phyloP scores from a whole-genome alignment of 1,140 invertebrate species.

The Brachionus plicatilis region DNA sequence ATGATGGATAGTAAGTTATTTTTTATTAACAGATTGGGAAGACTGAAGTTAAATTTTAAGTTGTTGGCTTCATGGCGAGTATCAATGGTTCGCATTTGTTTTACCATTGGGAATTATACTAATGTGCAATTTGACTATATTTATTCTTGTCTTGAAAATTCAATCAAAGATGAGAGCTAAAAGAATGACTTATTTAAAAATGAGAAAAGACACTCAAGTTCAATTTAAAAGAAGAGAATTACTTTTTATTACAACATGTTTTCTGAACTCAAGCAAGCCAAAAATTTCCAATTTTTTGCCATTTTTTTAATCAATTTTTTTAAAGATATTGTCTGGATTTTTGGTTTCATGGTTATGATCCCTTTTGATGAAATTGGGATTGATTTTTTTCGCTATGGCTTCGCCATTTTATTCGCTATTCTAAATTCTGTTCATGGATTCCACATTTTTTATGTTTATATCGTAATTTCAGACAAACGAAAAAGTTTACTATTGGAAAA shows the following conservation, averaged over 20 bases:
- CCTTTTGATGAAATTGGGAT: not conserved
- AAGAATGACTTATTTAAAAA: not conserved
- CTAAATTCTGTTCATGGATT: not conserved
- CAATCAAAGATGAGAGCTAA: not conserved
- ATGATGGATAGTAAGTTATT: not conserved
- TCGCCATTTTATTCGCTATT: not conserved
- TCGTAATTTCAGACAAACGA: not conserved
- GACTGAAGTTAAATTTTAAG: not conserved
- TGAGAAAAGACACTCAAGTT: not conserved
- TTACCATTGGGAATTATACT: not conserved
- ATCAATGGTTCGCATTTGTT: not conserved
- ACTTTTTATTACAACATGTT: not conserved
- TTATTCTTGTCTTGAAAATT: not conserved
- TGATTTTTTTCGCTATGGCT: not conserved
- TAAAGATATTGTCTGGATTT: not conserved
- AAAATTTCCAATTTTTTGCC: not conserved
- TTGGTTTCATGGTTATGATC: not conserved
- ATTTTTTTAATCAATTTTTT: not conserved
- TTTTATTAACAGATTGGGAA: not conserved
- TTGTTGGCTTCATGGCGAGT: not conserved
- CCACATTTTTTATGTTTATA: not conserved
- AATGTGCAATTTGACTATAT: not conserved
- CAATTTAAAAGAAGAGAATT: not conserved
- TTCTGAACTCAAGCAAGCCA: not conserved
- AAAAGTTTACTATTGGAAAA: not conserved